Conservation (phyloP, 2,797 vertebrate genomes). For the Leucoraja ocellata region DNA sequence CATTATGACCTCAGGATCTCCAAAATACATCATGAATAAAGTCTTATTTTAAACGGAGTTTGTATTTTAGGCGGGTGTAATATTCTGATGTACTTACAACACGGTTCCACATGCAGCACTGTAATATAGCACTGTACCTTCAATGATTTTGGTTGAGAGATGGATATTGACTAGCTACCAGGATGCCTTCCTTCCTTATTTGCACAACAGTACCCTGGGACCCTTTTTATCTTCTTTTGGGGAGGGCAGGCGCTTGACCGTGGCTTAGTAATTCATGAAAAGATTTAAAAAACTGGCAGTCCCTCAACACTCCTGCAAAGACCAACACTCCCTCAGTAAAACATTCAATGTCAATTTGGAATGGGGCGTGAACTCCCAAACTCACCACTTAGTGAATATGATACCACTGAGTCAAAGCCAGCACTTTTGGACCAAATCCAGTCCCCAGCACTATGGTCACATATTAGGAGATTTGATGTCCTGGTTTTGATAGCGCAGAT, state of each 20-base stretch:
- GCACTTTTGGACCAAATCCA: background rate
- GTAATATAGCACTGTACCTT: background rate
- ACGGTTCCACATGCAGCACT: background rate
- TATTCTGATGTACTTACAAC: background rate
- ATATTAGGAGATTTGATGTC: background rate
- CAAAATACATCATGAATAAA: background rate
- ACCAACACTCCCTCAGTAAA: background rate
- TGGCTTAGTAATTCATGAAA: no score
- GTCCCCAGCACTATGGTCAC: background rate
- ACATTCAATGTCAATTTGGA: background rate
- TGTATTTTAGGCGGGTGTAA: background rate
- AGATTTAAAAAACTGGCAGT: background rate
- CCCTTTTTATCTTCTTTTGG: background rate
- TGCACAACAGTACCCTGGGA: background rate
- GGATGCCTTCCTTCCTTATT: background rate
- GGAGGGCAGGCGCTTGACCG: no score
- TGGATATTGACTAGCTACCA: background rate
- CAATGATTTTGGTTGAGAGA: background rate
- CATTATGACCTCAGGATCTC: background rate
- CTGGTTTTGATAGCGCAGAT: background rate
- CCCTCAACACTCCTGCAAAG: background rate
- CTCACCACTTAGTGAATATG: background rate
- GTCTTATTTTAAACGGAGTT: background rate
- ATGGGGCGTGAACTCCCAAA: background rate
- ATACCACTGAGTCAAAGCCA: background rate